Conservation (phyloP, 2,113 vertebrate species). For the Falcunculus frontatus region DNA sequence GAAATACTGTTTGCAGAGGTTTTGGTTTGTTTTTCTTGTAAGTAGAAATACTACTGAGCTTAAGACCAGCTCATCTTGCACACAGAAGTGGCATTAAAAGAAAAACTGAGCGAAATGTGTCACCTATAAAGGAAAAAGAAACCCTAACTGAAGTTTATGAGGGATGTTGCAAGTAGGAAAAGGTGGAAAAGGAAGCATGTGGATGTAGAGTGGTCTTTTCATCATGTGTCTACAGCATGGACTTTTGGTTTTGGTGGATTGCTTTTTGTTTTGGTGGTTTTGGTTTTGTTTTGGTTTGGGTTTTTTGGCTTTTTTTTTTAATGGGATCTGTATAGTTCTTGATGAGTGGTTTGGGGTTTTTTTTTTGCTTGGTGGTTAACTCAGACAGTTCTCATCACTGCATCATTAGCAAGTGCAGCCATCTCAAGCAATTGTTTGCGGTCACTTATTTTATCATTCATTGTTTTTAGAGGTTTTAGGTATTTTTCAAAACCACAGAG, state of each 20-base stretch:
- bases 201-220: neutral
- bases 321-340: neutral
- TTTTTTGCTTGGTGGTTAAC: neutral
- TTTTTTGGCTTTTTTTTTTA: neutral
- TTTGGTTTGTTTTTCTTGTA: neutral
- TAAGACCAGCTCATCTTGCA: neutral
- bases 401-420: neutral
- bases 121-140: neutral
- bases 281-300: too few relatives aligned
- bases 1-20: neutral
- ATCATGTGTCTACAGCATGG: accelerated
- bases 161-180: neutral
- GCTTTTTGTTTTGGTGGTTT: neutral
- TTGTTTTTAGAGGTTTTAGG: neutral
- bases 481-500: neutral
- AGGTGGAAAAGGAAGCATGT: neutral
- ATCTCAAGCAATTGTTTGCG: neutral
- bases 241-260: neutral
- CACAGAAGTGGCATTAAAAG: neutral
- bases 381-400: neutral
- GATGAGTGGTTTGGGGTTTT: neutral
- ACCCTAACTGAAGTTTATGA: neutral
- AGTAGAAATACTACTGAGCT: neutral
- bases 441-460: neutral
- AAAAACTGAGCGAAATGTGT: neutral